Percentiles rank a stretch among this genome's conserved stretches.
phyloP scores from a whole-genome alignment of 2,113 vertebrate species.

The Drymodes brunneopygia region DNA sequence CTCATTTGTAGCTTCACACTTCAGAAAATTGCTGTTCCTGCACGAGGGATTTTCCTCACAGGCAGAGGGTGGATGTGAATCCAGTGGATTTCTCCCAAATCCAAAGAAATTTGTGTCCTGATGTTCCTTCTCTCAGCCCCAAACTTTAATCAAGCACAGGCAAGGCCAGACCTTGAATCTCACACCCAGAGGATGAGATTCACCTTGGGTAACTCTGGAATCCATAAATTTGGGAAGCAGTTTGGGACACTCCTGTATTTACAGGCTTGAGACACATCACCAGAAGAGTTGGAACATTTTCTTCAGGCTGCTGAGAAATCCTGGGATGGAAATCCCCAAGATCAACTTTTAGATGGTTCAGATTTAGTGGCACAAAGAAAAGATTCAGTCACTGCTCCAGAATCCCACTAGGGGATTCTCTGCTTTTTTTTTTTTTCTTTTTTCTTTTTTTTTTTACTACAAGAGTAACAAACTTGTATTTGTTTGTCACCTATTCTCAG shows the following conservation, averaged over 20 bases:
- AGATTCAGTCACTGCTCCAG: not conserved
- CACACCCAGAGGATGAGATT: not conserved
- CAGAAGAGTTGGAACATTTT: not conserved
- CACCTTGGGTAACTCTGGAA: accelerated
- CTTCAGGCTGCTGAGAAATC: not conserved
- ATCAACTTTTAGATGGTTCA: not conserved
- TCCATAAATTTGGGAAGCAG: not conserved
- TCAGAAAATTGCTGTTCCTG: not conserved
- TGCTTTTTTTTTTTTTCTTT: not conserved
- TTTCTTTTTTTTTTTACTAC: not conserved
- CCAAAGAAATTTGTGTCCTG: not conserved
- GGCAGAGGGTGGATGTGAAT: accelerated
- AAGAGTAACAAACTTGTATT: not conserved
- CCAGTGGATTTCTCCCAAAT: accelerated
- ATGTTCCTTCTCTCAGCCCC: not conserved
- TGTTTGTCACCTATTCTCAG: not conserved
- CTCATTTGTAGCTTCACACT: accelerated
- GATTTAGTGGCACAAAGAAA: not conserved
- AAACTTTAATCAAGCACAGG: not conserved
- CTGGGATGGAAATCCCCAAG: not conserved
- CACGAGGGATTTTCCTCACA: accelerated
- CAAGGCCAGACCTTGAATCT: not conserved
- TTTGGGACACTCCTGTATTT: not conserved
- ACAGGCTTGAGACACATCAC: not conserved
- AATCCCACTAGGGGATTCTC: not conserved